Conservation (phyloP, 2,888 invertebrate genomes). For the Drosophila monieri region DNA sequence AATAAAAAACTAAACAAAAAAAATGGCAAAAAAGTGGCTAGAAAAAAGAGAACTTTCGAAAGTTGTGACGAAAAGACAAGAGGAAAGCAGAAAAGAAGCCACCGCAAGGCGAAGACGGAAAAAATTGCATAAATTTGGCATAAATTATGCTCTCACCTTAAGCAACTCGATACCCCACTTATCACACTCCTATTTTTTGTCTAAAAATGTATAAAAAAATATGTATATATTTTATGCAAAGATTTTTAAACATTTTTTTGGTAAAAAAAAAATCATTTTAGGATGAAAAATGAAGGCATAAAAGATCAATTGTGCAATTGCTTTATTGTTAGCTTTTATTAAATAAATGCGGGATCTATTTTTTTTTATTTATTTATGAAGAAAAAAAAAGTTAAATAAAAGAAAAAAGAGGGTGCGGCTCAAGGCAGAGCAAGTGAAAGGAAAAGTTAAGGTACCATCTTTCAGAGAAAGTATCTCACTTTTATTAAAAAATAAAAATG, state of each 20-base stretch:
- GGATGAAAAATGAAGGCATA: background rate
- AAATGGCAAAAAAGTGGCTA: background rate
- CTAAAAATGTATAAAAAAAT: too few species aligned
- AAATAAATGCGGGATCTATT: constrained; percentile 16
- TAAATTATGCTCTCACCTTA: constrained; percentile 49
- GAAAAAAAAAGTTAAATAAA: constrained; percentile 1
- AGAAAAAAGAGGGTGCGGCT: background rate
- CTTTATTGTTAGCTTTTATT: background rate
- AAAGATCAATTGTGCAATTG: background rate
- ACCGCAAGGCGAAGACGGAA: constrained; percentile 5
- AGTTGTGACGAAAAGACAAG: constrained; percentile 41
- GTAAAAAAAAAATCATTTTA: background rate
- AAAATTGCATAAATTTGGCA: constrained; percentile 71
- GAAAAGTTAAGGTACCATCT: constrained; percentile 2
- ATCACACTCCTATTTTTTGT: background rate
- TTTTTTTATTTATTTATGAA: too few species aligned
- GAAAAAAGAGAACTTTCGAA: constrained; percentile 66
- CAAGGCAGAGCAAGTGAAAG: constrained; percentile 2
- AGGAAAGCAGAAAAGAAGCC: constrained; percentile 30
- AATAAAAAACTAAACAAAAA: background rate
- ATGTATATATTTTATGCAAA: background rate
- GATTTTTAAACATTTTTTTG: background rate
- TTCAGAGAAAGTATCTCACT: background rate
- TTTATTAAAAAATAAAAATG: too few species aligned
- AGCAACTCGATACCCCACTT: constrained; percentile 2